A percentile compares a stretch with the other conserved stretches of the same genome.
phyloP scores from a whole-genome alignment of 1,140 invertebrate species.

The Drosophila willistoni region DNA sequence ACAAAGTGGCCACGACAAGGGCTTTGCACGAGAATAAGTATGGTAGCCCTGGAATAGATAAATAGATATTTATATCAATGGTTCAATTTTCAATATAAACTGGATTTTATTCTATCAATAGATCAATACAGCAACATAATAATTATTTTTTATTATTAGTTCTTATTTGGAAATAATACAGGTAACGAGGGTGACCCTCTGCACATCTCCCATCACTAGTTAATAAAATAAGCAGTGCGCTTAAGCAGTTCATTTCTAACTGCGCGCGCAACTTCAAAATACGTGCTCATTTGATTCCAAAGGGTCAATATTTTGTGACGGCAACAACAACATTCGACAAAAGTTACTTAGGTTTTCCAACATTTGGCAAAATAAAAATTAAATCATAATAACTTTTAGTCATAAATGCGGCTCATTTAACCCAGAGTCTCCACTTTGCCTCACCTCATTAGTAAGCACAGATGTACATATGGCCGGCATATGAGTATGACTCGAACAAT shows the following conservation, averaged over 20 bases:
- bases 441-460: not conserved
- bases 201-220: not conserved
- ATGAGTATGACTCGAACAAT: not conserved
- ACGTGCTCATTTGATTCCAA: not conserved
- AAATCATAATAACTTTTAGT: not conserved
- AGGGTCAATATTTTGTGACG: not conserved
- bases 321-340: not conserved
- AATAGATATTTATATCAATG: too few species aligned
- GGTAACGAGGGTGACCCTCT: too few species aligned
- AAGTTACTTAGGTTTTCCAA: not conserved
- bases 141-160: too few species aligned
- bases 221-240: not conserved
- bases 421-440: not conserved
- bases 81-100: too few species aligned
- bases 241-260: slow-evolving; percentile 17
- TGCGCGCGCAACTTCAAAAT: slow-evolving; percentile 27
- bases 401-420: slow-evolving; percentile 3
- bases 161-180: too few species aligned
- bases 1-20: too few species aligned
- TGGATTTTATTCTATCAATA: too few species aligned
- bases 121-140: too few species aligned
- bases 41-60: too few species aligned
- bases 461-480: too few species aligned
- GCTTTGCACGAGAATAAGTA: too few species aligned
- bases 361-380: not conserved